Base-by-base conservation (phyloP, 2,888 invertebrate genomes). In the Spatulosminthurus flaviceps region DNA sequence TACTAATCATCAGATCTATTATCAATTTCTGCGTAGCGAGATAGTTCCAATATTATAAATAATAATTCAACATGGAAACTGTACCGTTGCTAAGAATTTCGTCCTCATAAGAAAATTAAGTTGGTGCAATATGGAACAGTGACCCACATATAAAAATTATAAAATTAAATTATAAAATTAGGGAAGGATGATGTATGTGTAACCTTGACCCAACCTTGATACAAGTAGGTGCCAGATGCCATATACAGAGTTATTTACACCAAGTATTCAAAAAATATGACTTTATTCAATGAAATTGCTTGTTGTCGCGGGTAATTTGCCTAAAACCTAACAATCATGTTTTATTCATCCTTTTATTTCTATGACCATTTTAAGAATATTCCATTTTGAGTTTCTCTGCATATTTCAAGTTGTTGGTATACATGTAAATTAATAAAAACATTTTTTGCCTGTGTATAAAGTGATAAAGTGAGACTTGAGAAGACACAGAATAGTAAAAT, bases 391-490 rank as follows among this genome's bases (percentile, higher is more conserved):
- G 5, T 51, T 51, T 51, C 5, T 19, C 1, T 19, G 16, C 1
- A 13, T 51, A 41, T n/a, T 51, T 16, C 51, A 13, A 19, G 41
- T 41, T 41, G 9, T 41, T 13, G 2, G 51, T 51, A 51, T 51
- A 51, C 51, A 51, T 51, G 51, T 51, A 51, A n/a, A n/a, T n/a
- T n/a, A n/a, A 51, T 51, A 51, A 51, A 51, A n/a, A n/a, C n/a
- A 16, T 51, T 51, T 51, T 51, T 51, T 51, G 51, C 51, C 51
- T 51, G n/a, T n/a, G n/a, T n/a, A 51, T 51, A 51, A 51, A 51
- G 51, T 51, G 51, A 51, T 51, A 51, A 51, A 51, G 51, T 51
- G 51, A 51, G 51, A 51, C 51, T 51, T 51, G 51, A 51, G 51
- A 51, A 51, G 5, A 41, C 7, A 51, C 51, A 51, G 51, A 51